A percentile compares a stretch with the other conserved stretches of the same genome.
phyloP scores from a whole-genome alignment of 2,797 vertebrate species.

The Gallirallus australis region DNA sequence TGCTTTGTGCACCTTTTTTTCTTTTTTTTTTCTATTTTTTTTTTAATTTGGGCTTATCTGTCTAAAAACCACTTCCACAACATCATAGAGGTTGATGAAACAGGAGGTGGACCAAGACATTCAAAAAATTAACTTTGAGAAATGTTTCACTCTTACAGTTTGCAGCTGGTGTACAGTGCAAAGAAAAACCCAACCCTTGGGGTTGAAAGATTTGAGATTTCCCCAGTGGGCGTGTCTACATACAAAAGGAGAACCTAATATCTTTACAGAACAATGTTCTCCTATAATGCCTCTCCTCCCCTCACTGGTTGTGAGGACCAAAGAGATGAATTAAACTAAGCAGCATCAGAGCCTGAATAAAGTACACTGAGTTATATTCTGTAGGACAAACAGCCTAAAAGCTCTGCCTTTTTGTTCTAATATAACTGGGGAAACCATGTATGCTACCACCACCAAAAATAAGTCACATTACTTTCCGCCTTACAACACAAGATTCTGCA shows the following conservation, averaged over 20 bases:
- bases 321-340: neutral
- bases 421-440: neutral
- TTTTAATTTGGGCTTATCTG: neutral
- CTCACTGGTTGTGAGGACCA: neutral
- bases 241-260: neutral
- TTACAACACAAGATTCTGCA: neutral
- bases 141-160: neutral
- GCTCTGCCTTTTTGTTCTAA: neutral
- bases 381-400: neutral
- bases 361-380: neutral
- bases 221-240: fast-evolving
- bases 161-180: neutral
- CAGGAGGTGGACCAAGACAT: neutral
- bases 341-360: neutral
- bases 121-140: neutral
- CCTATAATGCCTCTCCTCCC: neutral
- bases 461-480: neutral
- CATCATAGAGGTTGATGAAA: neutral
- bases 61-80: neutral
- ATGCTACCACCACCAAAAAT: neutral
- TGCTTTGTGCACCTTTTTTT: neutral
- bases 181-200: neutral
- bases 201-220: neutral
- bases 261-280: neutral
- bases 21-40: neutral